Conservation (phyloP, 2,888 invertebrate species). For the Girardia tigrina region DNA sequence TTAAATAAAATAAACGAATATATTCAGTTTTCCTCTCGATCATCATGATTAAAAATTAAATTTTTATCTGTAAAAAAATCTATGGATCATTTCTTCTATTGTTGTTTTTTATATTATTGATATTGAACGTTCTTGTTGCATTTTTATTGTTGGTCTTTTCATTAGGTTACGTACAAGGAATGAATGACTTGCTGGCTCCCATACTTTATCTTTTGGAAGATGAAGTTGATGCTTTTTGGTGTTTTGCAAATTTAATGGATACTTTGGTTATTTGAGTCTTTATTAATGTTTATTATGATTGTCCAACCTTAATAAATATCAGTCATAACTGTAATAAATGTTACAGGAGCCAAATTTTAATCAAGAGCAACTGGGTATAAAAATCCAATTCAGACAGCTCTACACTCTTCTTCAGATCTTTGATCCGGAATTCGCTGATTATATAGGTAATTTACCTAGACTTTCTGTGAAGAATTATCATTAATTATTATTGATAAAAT, state of each 20-base stretch:
- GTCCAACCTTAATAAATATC: constrained; percentile 49
- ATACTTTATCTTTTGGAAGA: constrained; percentile 72
- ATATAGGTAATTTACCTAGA: constrained; percentile 60
- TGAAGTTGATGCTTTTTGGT: constrained; percentile 95
- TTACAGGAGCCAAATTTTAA: constrained; percentile 69
- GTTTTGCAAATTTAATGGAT: constrained; percentile 93
- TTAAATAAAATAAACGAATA: no score
- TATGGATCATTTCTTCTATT: background rate
- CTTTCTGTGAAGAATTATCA: no score
- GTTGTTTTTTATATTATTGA: background rate
- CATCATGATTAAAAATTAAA: no score
- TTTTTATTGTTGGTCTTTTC: background rate
- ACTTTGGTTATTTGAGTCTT: constrained; percentile 61
- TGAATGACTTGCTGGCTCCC: constrained; percentile 90
- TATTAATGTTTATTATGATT: background rate
- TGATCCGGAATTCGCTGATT: constrained; percentile 36
- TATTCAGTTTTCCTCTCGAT: no score
- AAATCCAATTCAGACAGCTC: constrained; percentile 35
- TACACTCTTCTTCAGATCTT: constrained; percentile 25
- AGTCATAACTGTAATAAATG: constrained; percentile 50
- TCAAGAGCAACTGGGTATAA: constrained; percentile 52
- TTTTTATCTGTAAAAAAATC: background rate
- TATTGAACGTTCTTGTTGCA: background rate
- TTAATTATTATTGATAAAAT: no score
- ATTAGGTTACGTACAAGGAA: constrained; percentile 65